A percentile compares a stretch with the other conserved stretches of the same genome.
Evolutionary conservation across 2,113 vertebrate species (phyloP).

Genomic region (Podiceps cristatus): DNA sequence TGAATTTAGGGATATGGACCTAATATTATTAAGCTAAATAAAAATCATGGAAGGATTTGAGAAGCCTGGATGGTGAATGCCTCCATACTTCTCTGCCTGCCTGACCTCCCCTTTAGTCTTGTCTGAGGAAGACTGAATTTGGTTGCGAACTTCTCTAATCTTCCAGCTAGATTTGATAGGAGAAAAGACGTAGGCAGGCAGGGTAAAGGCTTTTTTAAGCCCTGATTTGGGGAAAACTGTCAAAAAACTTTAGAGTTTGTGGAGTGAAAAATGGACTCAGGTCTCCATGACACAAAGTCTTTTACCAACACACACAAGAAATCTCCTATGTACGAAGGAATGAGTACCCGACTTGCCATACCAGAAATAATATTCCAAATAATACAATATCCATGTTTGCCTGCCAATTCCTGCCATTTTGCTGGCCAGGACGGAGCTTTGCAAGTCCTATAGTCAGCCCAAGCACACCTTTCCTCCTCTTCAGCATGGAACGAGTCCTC

Average conservation of each 20-base stretch:
- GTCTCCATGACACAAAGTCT: not conserved
- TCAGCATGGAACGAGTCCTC: not conserved
- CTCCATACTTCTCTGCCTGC: not conserved
- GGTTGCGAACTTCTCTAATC: not conserved
- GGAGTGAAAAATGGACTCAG: not conserved
- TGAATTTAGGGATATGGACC: not conserved
- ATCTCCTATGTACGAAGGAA: not conserved
- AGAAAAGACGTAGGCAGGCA: not conserved
- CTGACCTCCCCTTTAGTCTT: not conserved
- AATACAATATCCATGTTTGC: not conserved
- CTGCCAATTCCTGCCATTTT: not conserved
- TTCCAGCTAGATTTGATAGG: not conserved
- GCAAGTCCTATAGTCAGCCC: not conserved
- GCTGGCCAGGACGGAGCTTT: not conserved
- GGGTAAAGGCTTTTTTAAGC: not conserved
- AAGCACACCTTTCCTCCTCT: not conserved
- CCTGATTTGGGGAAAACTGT: not conserved
- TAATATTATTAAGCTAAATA: not conserved
- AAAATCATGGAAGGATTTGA: not conserved
- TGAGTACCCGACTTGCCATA: not conserved
- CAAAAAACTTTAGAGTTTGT: not conserved
- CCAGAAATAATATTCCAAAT: not conserved
- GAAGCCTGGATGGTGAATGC: not conserved
- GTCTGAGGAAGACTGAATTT: not conserved
- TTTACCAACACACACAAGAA: not conserved